Percentiles rank a stretch among this genome's conserved stretches.
Conservation (phyloP, 2,888 invertebrate species). For the Notocelia uddmanniana region DNA sequence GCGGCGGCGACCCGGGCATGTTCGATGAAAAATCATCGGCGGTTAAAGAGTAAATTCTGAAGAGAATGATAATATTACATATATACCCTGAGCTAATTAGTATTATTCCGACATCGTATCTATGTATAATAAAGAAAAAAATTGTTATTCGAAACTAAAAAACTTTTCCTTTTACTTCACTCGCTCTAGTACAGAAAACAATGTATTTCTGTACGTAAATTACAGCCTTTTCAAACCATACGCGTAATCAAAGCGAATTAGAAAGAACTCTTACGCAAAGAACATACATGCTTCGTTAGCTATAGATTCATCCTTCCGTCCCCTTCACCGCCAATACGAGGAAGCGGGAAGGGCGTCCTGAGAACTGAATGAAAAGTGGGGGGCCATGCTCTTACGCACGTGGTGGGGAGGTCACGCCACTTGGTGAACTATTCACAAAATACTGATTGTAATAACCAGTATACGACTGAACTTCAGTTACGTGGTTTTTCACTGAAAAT, state of each 20-base stretch:
- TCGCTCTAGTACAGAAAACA: not conserved
- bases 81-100: too few species aligned
- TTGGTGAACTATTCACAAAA: constrained; percentile 35
- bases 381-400: constrained; percentile 46
- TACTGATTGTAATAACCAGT: not conserved
- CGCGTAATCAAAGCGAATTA: constrained; percentile 39
- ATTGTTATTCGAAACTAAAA: not conserved
- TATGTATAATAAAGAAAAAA: too few species aligned
- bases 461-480: not conserved
- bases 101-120: too few species aligned
- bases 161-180: not conserved
- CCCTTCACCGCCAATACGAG: constrained; percentile 6
- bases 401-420: constrained; percentile 55
- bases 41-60: too few species aligned
- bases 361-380: constrained; percentile 36
- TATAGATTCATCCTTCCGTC: constrained; percentile 31
- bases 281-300: constrained; percentile 27
- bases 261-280: constrained; percentile 41
- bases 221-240: constrained; percentile 19
- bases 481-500: not conserved
- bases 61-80: too few species aligned
- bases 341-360: constrained; percentile 24
- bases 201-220: constrained; percentile 18
- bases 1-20: too few species aligned
- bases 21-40: too few species aligned